Evolutionary conservation across 2,888 invertebrate species (phyloP).

Genomic region (Oscheius sp.): DNA sequence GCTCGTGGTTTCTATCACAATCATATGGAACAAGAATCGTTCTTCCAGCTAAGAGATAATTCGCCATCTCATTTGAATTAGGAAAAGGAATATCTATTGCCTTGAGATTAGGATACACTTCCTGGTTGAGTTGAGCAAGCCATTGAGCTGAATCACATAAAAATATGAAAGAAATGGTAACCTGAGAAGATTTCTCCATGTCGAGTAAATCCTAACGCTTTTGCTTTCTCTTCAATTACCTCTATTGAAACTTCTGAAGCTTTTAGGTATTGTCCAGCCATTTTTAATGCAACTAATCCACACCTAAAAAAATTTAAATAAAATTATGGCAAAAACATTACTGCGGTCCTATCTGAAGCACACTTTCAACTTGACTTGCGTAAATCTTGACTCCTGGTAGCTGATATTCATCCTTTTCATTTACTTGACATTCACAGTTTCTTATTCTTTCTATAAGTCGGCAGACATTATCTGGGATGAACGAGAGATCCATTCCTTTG

Average conservation of each 20-base stretch:
- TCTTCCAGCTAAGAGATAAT: conserved; percentile 26
- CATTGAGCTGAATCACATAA: conserved; percentile 42
- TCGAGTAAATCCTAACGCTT: conserved; percentile 78
- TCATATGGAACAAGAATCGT: conserved; percentile 63
- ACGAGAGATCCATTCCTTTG: conserved; percentile 5
- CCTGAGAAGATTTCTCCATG: conserved; percentile 82
- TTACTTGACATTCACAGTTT: background rate
- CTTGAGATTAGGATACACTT: conserved; percentile 10
- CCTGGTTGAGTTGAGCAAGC: conserved; percentile 41
- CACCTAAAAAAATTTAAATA: conserved; percentile 4
- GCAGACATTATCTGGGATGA: background rate
- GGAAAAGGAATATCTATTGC: conserved; percentile 37
- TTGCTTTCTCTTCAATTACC: conserved; percentile 76
- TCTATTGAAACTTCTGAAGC: conserved; percentile 71
- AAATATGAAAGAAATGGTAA: conserved; percentile 4
- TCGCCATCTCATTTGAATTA: conserved; percentile 11
- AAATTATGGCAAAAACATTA: background rate
- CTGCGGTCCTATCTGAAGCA: conserved; percentile 22
- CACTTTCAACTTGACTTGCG: background rate
- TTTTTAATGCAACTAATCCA: conserved; percentile 26
- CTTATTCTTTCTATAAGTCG: background rate
- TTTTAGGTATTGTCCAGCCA: background rate
- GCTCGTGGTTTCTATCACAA: conserved; percentile 64
- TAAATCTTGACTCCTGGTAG: conserved; percentile 9
- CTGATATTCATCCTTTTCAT: background rate